A percentile compares a stretch with the other conserved stretches of the same genome.
phyloP scores from a whole-genome alignment of 2,113 vertebrate species.

The Desmodus rotundus region DNA sequence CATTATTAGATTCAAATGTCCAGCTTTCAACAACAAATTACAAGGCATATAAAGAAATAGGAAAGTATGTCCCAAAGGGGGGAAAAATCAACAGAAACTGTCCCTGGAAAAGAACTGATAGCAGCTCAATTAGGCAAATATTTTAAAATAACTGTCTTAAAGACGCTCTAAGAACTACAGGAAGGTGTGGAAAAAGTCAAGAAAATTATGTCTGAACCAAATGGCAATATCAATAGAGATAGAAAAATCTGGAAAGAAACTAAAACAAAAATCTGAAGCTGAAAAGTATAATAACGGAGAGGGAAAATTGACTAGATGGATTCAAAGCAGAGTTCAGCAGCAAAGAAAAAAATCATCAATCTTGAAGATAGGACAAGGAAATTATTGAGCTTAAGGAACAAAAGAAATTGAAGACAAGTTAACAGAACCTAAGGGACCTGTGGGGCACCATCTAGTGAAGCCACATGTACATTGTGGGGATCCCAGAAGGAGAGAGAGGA shows the following conservation, averaged over 20 bases:
- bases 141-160: background rate
- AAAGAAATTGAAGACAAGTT: too few relatives aligned
- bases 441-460: too few relatives aligned
- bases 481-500: too few relatives aligned
- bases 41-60: slow-evolving; percentile 1
- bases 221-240: background rate
- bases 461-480: too few relatives aligned
- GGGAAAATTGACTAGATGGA: background rate
- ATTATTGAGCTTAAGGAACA: background rate
- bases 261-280: background rate
- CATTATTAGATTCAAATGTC: background rate
- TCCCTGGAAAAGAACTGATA: too few relatives aligned
- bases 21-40: background rate
- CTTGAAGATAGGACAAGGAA: background rate
- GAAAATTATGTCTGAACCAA: background rate
- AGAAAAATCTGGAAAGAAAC: background rate
- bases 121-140: too few relatives aligned
- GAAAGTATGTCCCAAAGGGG: background rate
- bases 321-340: background rate
- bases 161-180: background rate
- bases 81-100: background rate
- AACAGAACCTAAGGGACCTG: too few relatives aligned
- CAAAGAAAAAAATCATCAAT: background rate
- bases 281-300: background rate
- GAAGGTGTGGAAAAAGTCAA: background rate